These are phyloP conservation scores for Odontomyia ornata DNA, from an alignment of 2,888 invertebrate genomes.

Conservation along the genomic window DNA sequence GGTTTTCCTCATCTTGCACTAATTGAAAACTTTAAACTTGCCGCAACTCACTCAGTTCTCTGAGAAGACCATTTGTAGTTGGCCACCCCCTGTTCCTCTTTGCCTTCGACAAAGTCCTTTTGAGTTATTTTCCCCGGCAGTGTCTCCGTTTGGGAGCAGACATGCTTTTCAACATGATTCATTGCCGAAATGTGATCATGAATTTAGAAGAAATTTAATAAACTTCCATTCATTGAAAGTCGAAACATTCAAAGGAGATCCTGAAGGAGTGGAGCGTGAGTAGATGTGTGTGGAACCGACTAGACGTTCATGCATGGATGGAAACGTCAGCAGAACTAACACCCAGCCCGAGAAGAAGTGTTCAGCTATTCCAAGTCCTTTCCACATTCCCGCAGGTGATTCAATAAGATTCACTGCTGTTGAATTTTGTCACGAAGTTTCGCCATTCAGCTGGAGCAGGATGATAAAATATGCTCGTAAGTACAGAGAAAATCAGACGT, in stretches of 20 bases:
- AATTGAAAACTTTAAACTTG: constrained; percentile 32
- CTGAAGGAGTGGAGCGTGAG: too few relatives aligned
- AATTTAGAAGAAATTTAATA: constrained; percentile 35
- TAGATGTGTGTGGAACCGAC: too few relatives aligned
- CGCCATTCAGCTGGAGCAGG: not conserved
- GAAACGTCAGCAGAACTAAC: too few relatives aligned
- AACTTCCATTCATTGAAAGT: constrained; percentile 2
- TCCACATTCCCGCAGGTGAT: constrained; percentile 21
- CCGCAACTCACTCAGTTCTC: not conserved
- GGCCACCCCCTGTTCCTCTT: not conserved
- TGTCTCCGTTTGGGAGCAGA: not conserved
- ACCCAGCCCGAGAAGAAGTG: not conserved
- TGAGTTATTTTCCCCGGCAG: not conserved
- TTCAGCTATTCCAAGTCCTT: not conserved
- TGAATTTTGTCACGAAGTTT: constrained; percentile 30
- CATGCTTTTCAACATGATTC: not conserved
- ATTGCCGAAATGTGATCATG: constrained; percentile 33
- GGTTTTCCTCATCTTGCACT: constrained; percentile 4
- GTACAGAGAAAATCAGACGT: not conserved
- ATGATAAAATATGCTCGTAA: constrained; percentile 29
- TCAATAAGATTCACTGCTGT: constrained; percentile 27
- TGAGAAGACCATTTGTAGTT: not conserved
- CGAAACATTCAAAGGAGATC: not conserved
- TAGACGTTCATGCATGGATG: too few relatives aligned
- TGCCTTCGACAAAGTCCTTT: not conserved